These are phyloP conservation scores for Gallinago jamesoni DNA, from an alignment of 2,113 vertebrate genomes.

Conservation along the genomic window DNA sequence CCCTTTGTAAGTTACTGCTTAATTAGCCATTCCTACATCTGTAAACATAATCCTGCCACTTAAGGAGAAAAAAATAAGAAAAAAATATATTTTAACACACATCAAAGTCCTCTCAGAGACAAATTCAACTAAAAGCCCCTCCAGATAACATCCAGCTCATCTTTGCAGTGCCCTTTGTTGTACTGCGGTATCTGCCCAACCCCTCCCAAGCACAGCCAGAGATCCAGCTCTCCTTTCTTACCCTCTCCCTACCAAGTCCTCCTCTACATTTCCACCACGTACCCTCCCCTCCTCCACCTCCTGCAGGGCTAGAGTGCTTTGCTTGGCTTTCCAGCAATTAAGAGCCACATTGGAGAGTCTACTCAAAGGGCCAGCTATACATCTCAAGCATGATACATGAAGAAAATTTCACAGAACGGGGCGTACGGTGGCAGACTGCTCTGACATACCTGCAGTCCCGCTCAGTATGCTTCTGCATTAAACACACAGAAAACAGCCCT, in stretches of 20 bases:
- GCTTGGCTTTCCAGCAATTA: neutral
- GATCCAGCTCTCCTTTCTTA: neutral
- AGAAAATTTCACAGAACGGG: neutral
- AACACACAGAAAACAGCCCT: neutral
- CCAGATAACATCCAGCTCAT: neutral
- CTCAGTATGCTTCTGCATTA: neutral
- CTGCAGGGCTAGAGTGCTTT: neutral
- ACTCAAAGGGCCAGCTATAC: neutral
- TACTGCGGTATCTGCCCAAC: neutral
- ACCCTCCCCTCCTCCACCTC: neutral
- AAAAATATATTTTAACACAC: neutral
- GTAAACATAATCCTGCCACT: neutral
- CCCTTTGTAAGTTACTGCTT: neutral
- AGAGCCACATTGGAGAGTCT: neutral
- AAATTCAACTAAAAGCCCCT: neutral
- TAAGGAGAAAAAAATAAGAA: neutral
- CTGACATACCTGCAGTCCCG: neutral
- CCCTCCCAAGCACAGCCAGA: neutral
- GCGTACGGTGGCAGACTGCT: rapidly evolving
- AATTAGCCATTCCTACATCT: neutral
- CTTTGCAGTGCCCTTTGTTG: neutral
- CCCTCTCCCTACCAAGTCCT: neutral
- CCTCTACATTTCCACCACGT: neutral
- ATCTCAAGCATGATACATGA: neutral
- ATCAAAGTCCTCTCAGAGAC: neutral